Conservation (phyloP, 2,797 vertebrate species). For the Semaprochilodus insignis region DNA sequence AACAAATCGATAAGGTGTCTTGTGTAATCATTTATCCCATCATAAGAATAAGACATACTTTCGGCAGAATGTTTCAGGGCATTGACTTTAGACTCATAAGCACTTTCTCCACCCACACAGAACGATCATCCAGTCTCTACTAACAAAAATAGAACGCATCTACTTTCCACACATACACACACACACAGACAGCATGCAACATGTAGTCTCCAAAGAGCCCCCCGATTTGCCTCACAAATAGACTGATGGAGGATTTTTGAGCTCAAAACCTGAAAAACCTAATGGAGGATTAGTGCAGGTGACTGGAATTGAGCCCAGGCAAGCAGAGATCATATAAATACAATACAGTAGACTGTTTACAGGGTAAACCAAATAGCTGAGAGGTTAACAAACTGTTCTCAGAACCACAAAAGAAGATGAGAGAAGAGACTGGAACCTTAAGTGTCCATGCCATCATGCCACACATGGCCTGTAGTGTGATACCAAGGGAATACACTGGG, state of each 20-base stretch:
- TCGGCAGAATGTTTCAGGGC: conserved; percentile 45
- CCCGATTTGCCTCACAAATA: conserved; percentile 51
- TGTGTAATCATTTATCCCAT: conserved; percentile 42
- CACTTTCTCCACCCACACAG: conserved; percentile 44
- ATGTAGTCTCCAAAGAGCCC: conserved; percentile 23
- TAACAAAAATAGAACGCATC: conserved; percentile 27
- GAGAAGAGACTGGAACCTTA: background rate
- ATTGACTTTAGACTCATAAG: conserved; percentile 52
- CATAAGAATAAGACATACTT: conserved; percentile 44
- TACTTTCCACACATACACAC: conserved; percentile 1
- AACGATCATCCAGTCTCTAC: conserved; percentile 26
- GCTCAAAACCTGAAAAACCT: conserved; percentile 48
- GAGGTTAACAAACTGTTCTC: background rate
- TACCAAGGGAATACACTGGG: background rate
- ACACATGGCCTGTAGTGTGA: background rate
- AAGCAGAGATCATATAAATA: conserved; percentile 25
- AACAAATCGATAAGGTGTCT: conserved; percentile 46
- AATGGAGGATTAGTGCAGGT: conserved; percentile 44
- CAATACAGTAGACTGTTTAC: conserved; percentile 17
- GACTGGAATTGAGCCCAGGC: conserved; percentile 14
- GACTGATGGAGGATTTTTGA: conserved; percentile 45
- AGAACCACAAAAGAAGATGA: conserved; percentile 10
- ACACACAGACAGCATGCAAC: conserved; percentile 15
- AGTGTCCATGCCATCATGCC: background rate
- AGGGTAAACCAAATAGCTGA: background rate